A percentile compares a stretch with the other conserved stretches of the same genome.
Conservation (phyloP, 2,797 vertebrate genomes). For the Poeciliopsis infans region DNA sequence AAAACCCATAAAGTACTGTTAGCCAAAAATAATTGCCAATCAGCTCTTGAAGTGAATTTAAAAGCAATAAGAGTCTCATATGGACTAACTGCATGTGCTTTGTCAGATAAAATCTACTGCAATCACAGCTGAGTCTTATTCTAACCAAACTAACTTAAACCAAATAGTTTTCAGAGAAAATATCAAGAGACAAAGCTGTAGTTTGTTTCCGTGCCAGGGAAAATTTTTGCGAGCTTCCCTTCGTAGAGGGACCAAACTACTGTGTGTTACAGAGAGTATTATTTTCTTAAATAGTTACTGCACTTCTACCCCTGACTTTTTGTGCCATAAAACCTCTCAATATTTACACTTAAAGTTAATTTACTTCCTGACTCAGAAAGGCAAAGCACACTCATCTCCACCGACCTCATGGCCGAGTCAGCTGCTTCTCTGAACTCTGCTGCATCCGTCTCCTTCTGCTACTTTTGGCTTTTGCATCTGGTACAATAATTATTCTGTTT, state of each 20-base stretch:
- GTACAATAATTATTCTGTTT: slow-evolving; percentile 24
- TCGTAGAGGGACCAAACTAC: slow-evolving; percentile 68
- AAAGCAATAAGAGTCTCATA: slow-evolving; percentile 47
- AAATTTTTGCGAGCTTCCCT: slow-evolving; percentile 55
- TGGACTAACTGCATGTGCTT: slow-evolving; percentile 26
- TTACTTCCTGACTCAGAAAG: slow-evolving; percentile 17
- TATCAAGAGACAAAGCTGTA: slow-evolving; percentile 14
- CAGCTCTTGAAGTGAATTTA: slow-evolving; percentile 28
- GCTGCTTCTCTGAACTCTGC: slow-evolving; percentile 54
- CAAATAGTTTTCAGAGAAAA: slow-evolving; percentile 28
- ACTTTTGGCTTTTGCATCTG: slow-evolving; percentile 33
- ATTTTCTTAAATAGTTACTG: slow-evolving; percentile 40
- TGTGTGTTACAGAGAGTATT: slow-evolving; percentile 52
- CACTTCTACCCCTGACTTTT: slow-evolving; percentile 44
- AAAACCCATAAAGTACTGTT: slow-evolving; percentile 15
- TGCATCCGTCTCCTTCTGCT: slow-evolving; percentile 35
- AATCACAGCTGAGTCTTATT: slow-evolving; percentile 11
- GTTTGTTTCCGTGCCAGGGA: slow-evolving; percentile 25
- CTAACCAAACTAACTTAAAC: slow-evolving; percentile 32
- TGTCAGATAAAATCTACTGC: slow-evolving; percentile 12
- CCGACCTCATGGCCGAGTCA: slow-evolving; percentile 38
- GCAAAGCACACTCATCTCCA: slow-evolving; percentile 37
- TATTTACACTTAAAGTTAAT: slow-evolving; percentile 21
- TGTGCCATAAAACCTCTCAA: slow-evolving; percentile 23
- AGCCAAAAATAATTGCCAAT: slow-evolving; percentile 31